phyloP scores from a whole-genome alignment of 2,888 invertebrate genomes.

The Plagodis dolabraria region DNA sequence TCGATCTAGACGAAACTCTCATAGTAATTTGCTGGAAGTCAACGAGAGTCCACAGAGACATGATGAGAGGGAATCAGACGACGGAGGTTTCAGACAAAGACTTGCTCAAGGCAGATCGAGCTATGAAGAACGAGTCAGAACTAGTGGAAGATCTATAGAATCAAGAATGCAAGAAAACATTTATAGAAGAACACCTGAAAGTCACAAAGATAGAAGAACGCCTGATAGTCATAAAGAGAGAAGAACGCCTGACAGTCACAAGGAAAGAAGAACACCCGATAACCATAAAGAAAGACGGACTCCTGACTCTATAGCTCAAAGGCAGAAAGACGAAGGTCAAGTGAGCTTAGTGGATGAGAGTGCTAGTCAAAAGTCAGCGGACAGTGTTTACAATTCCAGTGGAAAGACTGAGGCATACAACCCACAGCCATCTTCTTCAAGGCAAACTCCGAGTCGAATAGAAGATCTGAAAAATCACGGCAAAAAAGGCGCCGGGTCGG shows the following conservation, averaged over 20 bases:
- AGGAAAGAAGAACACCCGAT: constrained; percentile 67
- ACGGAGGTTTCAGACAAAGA: constrained; percentile 85
- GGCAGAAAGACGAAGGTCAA: constrained; percentile 61
- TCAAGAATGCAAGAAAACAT: constrained; percentile 66
- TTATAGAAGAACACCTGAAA: constrained; percentile 72
- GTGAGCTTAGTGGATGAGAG: constrained; percentile 65
- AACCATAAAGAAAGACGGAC: constrained; percentile 54
- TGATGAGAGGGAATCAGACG: constrained; percentile 85
- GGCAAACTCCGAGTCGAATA: constrained; percentile 75
- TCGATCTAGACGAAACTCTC: constrained; percentile 82
- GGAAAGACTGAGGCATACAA: constrained; percentile 70
- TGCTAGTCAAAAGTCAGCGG: constrained; percentile 78
- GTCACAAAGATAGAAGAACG: constrained; percentile 61
- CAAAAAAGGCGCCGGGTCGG: constrained; percentile 83
- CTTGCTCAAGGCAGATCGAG: constrained; percentile 72
- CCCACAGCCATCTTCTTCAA: constrained; percentile 79
- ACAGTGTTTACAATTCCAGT: constrained; percentile 85
- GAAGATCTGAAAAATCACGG: constrained; percentile 78
- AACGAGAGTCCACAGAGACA: constrained; percentile 60
- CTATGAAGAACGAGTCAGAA: constrained; percentile 75
- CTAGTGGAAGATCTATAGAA: constrained; percentile 73
- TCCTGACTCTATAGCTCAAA: constrained; percentile 67
- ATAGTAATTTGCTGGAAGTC: constrained; percentile 85
- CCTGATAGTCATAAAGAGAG: constrained; percentile 63
- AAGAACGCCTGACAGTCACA: constrained; percentile 67